Evolutionary conservation across 2,113 vertebrate genomes (phyloP).

Genomic region (Pandion haliaetus): DNA sequence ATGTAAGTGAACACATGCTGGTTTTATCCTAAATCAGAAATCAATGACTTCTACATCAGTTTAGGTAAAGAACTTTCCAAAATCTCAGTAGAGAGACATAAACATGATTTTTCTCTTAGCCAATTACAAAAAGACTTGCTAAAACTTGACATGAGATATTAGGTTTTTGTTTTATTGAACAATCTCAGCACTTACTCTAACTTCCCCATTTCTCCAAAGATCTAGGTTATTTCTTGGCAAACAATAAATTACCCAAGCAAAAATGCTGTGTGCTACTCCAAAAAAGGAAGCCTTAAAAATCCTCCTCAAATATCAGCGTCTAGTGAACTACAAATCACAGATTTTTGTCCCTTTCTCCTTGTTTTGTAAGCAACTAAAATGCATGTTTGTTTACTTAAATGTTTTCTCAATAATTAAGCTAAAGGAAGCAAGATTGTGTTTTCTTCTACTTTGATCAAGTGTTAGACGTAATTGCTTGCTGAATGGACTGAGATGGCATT

Average conservation of each 20-base stretch:
- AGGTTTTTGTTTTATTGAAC: not conserved
- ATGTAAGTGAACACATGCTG: rapidly evolving
- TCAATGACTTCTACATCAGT: not conserved
- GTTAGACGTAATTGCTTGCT: not conserved
- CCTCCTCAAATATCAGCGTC: not conserved
- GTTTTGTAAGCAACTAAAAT: not conserved
- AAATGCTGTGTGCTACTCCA: not conserved
- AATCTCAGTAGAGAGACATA: not conserved
- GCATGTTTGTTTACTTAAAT: not conserved
- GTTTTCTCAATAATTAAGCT: not conserved
- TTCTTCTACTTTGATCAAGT: not conserved
- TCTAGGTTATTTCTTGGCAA: not conserved
- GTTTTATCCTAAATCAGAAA: not conserved
- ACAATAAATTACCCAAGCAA: not conserved
- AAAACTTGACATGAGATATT: not conserved
- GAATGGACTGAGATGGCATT: not conserved
- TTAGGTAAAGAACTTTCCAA: not conserved
- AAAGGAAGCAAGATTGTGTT: not conserved
- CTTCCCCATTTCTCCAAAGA: not conserved
- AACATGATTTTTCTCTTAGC: not conserved
- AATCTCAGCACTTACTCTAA: not conserved
- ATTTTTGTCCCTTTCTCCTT: not conserved
- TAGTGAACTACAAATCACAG: not conserved
- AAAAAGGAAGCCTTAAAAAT: not conserved
- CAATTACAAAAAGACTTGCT: not conserved